Conservation (phyloP, 2,113 vertebrate genomes). For the Circaetus cinerascens region DNA sequence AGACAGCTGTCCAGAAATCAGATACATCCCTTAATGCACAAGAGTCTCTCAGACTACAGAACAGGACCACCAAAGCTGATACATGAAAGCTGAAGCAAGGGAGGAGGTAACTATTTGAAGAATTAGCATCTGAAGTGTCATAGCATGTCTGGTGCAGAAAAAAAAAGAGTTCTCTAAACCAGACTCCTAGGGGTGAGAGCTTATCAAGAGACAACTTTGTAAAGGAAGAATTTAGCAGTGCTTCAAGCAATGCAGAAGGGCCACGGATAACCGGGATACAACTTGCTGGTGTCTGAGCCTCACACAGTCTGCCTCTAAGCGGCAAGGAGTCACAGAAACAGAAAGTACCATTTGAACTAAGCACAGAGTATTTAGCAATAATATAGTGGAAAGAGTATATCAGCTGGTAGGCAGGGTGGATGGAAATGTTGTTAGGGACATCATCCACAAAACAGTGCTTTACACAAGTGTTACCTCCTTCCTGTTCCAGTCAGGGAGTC, state of each 20-base stretch:
- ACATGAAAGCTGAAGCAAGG: neutral
- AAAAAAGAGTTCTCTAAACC: neutral
- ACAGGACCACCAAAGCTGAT: neutral
- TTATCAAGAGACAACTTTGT: neutral
- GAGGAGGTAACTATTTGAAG: neutral
- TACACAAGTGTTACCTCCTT: neutral
- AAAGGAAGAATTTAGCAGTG: neutral
- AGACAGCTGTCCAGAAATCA: neutral
- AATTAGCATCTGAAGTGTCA: neutral
- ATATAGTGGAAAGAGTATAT: rapidly evolving
- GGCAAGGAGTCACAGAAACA: neutral
- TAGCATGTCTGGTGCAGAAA: neutral
- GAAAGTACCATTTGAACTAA: neutral
- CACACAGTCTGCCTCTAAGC: neutral
- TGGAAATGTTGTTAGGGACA: neutral
- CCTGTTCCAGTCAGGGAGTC: neutral
- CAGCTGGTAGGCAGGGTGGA: neutral
- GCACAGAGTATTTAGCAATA: neutral
- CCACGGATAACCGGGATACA: rapidly evolving
- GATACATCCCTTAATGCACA: neutral
- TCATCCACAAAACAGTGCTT: neutral
- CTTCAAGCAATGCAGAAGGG: neutral
- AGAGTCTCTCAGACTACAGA: neutral
- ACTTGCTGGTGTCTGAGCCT: neutral
- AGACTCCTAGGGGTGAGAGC: neutral